A percentile compares a stretch with the other conserved stretches of the same genome.
Conservation (phyloP, 1,140 invertebrate species). For the Brachystomella parvula region DNA sequence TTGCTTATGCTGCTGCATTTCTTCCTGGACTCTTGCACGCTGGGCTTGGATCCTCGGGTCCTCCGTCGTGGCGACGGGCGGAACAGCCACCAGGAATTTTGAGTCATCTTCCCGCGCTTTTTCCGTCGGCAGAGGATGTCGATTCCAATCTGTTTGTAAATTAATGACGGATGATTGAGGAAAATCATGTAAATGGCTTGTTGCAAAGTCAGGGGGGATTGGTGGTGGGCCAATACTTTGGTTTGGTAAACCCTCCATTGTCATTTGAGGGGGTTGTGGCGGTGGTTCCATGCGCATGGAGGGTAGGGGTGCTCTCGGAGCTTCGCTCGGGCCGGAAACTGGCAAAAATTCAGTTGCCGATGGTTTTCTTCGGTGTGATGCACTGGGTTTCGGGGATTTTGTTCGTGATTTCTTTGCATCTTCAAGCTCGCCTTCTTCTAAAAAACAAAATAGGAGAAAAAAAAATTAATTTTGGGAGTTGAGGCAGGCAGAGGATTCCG, state of each 20-base stretch:
- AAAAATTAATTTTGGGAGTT: too few relatives aligned
- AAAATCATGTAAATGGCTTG: not conserved
- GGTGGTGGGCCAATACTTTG: constrained; percentile 1
- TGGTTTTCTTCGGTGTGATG: constrained; percentile 1
- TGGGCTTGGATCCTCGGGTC: too few relatives aligned
- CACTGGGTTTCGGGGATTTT: not conserved
- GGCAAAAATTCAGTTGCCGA: not conserved
- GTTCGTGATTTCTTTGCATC: too few relatives aligned
- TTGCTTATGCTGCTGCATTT: too few relatives aligned
- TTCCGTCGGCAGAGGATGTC: not conserved
- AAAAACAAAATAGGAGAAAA: too few relatives aligned
- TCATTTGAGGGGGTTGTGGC: not conserved
- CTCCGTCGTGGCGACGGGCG: too few relatives aligned
- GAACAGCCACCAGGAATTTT: too few relatives aligned
- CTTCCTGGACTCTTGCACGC: too few relatives aligned
- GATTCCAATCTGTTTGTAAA: constrained; percentile 2
- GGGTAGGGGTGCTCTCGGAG: not conserved
- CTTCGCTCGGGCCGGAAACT: not conserved
- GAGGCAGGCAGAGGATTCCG: too few relatives aligned
- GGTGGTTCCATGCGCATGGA: constrained; percentile 7
- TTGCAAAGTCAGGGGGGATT: not conserved
- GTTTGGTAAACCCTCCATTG: not conserved
- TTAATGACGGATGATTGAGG: not conserved
- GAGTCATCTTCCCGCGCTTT: too few relatives aligned
- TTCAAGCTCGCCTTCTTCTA: too few relatives aligned